Base-by-base conservation (phyloP, 2,113 vertebrate species). In the Engraulis encrasicolus region DNA sequence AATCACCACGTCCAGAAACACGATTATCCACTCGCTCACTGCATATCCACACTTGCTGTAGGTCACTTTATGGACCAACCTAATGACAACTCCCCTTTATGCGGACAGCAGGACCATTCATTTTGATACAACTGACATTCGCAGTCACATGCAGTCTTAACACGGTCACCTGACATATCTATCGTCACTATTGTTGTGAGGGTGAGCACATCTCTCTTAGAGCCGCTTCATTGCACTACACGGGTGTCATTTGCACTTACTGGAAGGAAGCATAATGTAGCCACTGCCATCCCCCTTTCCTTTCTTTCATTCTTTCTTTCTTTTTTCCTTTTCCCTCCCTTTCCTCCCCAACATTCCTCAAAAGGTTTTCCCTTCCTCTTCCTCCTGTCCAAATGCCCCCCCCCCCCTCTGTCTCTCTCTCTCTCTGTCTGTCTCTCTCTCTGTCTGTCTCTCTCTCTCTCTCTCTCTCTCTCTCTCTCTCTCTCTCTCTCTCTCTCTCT, bases 401-500 rank as follows among this genome's bases (percentile, higher is more conserved):
- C 40, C 40, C 40, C 40, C 40, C 40, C 40, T 9, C 40, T 9
- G 4, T 6, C 61, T 87, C 85, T 54, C 38, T 50, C 78, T 88
- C 52, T 37, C 40, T 45, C 34, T 34, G 12, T 31, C 6, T 71
- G 79, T 18, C 50, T 18, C 50, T 18, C 50, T 52, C 20, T n/a
- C 23, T 23, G n/a, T 23, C 20, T 1, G 58, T 7, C 40, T 20
- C 12, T 27, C 40, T 15, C 80, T 61, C n/a, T 27, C 50, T 37
- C 66, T 66, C 49, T 74, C 78, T 52, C 71, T 86, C 78, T 78
- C 37, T 50, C 50, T 27, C 27, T 6, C 0, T 54, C 20, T 49
- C 23, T 80, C 50, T 84, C 78, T 80, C 61, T 74, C 36, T 38
- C 74, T 84, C 23, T 86, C 52, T 0, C 6, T 50, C 19, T 50